Base-by-base conservation (phyloP, 2,113 vertebrate genomes). In the Gulo gulo region DNA sequence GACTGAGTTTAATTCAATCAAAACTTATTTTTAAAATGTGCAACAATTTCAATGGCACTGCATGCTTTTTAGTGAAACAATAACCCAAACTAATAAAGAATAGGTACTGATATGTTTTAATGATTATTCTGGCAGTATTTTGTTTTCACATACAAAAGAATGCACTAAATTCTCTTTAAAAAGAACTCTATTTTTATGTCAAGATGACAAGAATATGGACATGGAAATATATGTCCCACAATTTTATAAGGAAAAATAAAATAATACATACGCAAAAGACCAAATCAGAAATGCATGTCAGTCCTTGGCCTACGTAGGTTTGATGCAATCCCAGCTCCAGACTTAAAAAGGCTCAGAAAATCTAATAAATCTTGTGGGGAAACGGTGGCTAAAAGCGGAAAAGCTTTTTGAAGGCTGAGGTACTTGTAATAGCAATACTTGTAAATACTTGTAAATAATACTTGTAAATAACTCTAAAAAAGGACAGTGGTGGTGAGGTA, bases 61-160 rank as follows among this genome's bases (percentile, higher is more conserved):
- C 24, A 36, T 67, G 83, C 16, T 57, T 79, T 82, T 83, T 23
- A 55, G 73, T 92, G 45, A 83, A 95, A 88, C 52, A 90, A 78
- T 50, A 85, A 82, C 59, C n/a, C 85, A 97, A 74, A 82, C 31
- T 73, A 91, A 88, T 34, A 45, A 65, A 91, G 7, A 93, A 65
- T 13, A 78, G 13, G 6, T 9, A 88, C 21, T 13, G n/a, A 47
- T 61, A 81, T 45, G 11, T 79, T 90, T 95, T 88, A 83, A 83
- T 91, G 4, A 86, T 71, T 87, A 71, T 39, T 96, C 89, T 91
- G 52, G 39, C 29, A 61, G 61, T 59, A 93, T 36, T 71, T 61
- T 93, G 24, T 88, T 97, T 55, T 81, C 52, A 88, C n/a, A 65
- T 55, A 93, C 69, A 91, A 95, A 97, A 91, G 34, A 83, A 83